A percentile compares a stretch with the other conserved stretches of the same genome.
These are phyloP conservation scores for Crotalus adamanteus DNA, from an alignment of 2,797 vertebrate species.

Conservation along the genomic window DNA sequence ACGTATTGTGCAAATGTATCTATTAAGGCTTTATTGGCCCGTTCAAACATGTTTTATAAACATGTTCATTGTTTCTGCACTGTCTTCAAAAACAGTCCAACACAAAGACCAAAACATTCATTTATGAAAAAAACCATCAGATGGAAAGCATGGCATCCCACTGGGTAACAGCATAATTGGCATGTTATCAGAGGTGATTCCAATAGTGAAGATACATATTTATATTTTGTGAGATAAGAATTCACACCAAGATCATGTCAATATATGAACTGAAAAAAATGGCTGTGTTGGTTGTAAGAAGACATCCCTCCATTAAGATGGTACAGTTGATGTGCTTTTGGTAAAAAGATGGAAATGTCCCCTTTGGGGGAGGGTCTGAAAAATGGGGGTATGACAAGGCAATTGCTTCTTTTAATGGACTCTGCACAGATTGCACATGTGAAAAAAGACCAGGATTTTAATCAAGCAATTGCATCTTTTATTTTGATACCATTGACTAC, in stretches of 20 bases:
- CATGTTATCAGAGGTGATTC: neutral
- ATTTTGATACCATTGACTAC: neutral
- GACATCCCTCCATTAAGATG: neutral
- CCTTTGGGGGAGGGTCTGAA: neutral
- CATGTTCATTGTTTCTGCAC: neutral
- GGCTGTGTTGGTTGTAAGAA: neutral
- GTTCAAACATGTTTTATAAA: neutral
- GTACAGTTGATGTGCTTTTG: neutral
- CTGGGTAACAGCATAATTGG: neutral
- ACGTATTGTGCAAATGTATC: neutral
- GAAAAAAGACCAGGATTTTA: neutral
- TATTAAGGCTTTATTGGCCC: neutral
- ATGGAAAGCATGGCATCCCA: neutral
- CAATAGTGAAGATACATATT: neutral
- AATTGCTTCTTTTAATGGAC: neutral
- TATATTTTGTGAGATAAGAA: neutral
- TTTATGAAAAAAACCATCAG: neutral
- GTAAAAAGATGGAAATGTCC: neutral
- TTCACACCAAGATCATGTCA: neutral
- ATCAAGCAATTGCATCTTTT: neutral
- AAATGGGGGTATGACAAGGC: neutral
- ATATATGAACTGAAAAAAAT: neutral
- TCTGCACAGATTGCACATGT: neutral
- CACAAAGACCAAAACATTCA: neutral
- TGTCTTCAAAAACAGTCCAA: neutral